Evolutionary conservation across 2,113 vertebrate genomes (phyloP).

Genomic region (Tragelaphus buxtoni): DNA sequence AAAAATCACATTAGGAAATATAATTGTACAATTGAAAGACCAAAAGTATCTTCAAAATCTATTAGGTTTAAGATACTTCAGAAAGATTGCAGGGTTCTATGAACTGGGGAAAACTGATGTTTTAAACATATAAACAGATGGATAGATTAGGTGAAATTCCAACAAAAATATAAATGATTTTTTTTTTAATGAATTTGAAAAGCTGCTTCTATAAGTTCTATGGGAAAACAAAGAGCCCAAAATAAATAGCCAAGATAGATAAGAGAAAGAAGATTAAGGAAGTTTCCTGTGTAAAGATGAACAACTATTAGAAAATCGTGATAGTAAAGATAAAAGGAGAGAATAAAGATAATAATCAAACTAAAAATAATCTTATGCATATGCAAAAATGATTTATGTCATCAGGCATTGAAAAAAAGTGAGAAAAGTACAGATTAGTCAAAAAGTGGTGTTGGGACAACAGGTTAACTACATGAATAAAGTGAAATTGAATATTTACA

Average conservation of each 20-base stretch:
- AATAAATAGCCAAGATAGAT: too few relatives aligned
- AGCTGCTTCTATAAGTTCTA: neutral
- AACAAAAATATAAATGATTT: neutral
- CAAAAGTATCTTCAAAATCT: neutral
- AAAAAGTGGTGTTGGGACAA: neutral
- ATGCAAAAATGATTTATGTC: neutral
- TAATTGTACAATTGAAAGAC: neutral
- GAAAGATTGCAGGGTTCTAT: neutral
- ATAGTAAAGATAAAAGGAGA: neutral
- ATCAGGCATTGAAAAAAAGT: neutral
- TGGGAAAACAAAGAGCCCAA: neutral
- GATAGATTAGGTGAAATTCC: neutral
- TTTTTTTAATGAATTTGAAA: neutral
- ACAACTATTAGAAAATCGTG: neutral
- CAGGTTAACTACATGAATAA: neutral
- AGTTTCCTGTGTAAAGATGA: neutral
- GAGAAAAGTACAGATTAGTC: neutral
- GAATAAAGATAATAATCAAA: neutral
- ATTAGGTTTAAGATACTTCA: neutral
- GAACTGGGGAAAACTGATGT: neutral
- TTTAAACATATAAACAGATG: neutral
- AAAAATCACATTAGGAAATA: neutral
- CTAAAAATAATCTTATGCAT: neutral
- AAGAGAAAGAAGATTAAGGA: too few relatives aligned
- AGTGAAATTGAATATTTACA: neutral